Conservation (phyloP, 2,797 vertebrate species). For the Tiaroga cobitis region DNA sequence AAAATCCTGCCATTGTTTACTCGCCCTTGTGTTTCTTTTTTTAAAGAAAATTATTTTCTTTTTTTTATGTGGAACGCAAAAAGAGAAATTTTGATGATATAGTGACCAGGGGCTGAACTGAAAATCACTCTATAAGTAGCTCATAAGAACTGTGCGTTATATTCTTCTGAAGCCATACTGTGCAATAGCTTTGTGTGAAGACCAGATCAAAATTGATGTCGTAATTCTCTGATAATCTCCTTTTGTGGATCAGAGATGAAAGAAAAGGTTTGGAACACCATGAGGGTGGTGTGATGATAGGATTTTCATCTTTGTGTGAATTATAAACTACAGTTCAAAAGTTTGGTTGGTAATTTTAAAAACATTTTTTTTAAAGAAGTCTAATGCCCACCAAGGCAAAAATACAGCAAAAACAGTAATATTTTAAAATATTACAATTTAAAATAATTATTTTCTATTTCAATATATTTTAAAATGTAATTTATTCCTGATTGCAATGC, state of each 20-base stretch:
- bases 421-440: neutral
- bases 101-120: neutral
- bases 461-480: neutral
- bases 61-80: neutral
- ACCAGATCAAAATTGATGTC: neutral
- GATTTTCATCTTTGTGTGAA: neutral
- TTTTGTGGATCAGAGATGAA: neutral
- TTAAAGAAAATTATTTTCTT: neutral
- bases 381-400: neutral
- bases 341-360: neutral
- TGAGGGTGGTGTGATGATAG: neutral
- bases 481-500: neutral
- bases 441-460: neutral
- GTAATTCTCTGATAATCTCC: neutral
- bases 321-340: neutral
- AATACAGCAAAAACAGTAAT: neutral
- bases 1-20: constrained; percentile 37
- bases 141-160: neutral
- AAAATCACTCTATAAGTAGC: neutral
- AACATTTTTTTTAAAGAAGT: neutral
- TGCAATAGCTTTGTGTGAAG: neutral
- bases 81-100: neutral
- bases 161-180: neutral
- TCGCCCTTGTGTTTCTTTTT: constrained; percentile 7
- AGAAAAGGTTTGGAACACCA: neutral